These are phyloP conservation scores for Scylla paramamosain DNA, from an alignment of 1,140 invertebrate species.

Conservation along the genomic window DNA sequence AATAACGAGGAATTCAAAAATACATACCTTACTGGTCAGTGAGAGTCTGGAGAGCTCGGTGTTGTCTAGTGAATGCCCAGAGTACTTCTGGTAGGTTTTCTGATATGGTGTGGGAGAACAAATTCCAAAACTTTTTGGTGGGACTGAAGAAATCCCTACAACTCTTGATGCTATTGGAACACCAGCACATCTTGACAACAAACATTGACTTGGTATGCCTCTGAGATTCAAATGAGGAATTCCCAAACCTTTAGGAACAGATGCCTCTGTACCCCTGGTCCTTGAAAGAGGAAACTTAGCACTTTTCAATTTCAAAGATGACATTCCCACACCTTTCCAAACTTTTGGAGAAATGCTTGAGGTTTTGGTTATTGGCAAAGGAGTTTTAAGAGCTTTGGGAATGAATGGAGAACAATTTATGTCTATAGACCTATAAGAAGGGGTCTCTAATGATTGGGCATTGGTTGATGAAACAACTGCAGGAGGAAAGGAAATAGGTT, in stretches of 20 bases:
- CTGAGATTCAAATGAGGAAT: neutral
- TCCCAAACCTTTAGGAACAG: neutral
- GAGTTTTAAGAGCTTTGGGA: neutral
- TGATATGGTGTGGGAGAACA: neutral
- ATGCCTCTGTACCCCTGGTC: neutral
- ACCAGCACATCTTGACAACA: neutral
- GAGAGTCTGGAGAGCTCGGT: neutral
- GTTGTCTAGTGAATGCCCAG: neutral
- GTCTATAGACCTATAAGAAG: neutral
- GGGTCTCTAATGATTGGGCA: neutral
- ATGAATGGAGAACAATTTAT: neutral
- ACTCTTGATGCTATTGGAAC: neutral
- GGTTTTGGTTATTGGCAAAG: neutral
- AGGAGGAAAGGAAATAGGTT: neutral
- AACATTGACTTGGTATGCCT: neutral
- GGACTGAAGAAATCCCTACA: neutral
- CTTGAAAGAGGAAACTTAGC: neutral
- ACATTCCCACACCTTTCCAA: neutral
- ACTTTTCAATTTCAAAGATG: neutral
- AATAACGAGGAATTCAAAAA: neutral
- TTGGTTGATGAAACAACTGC: neutral
- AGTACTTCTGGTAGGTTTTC: neutral
- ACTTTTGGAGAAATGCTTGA: neutral
- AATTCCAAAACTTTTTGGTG: neutral
- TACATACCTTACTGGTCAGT: neutral